phyloP scores from a whole-genome alignment of 2,888 invertebrate genomes.

The Drosophila colorata region DNA sequence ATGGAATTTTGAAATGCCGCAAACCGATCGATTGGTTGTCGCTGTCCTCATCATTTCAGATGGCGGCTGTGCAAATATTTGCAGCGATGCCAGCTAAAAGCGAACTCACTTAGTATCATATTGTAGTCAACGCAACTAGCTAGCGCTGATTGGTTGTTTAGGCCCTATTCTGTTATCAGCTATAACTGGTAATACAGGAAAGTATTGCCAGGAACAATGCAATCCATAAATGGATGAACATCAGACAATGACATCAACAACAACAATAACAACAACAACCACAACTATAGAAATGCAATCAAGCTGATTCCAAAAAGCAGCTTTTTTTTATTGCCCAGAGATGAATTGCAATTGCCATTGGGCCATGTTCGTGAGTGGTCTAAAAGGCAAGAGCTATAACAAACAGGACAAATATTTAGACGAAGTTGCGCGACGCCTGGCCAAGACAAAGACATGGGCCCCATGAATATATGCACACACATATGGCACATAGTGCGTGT shows the following conservation, averaged over 20 bases:
- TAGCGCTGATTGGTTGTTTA: conserved; percentile 43
- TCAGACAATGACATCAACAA: conserved; percentile 42
- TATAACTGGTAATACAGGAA: conserved; percentile 17
- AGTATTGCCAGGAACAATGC: background rate
- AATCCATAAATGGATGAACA: background rate
- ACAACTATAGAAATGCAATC: conserved; percentile 40
- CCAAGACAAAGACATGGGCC: conserved; percentile 20
- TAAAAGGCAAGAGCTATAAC: conserved; percentile 22
- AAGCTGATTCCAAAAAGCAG: conserved; percentile 26
- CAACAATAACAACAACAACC: conserved; percentile 18
- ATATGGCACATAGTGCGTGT: conserved; percentile 11
- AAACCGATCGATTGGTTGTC: conserved; percentile 45
- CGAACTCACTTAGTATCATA: conserved; percentile 9
- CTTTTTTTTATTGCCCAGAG: conserved; percentile 3
- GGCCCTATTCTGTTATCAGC: conserved; percentile 17
- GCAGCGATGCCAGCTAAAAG: conserved; percentile 36
- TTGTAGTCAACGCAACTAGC: conserved; percentile 1
- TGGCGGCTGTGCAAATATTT: conserved; percentile 67
- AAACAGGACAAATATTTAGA: conserved; percentile 53
- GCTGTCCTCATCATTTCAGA: conserved; percentile 23
- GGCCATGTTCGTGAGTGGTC: conserved; percentile 8
- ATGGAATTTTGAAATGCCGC: conserved; percentile 54
- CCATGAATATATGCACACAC: conserved; percentile 9
- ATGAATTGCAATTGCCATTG: conserved; percentile 24
- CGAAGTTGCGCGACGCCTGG: conserved; percentile 28